Evolutionary conservation across 2,113 vertebrate species (phyloP), one percentile per base, ranked within the genome.

Genomic region (Columbina picui): DNA sequence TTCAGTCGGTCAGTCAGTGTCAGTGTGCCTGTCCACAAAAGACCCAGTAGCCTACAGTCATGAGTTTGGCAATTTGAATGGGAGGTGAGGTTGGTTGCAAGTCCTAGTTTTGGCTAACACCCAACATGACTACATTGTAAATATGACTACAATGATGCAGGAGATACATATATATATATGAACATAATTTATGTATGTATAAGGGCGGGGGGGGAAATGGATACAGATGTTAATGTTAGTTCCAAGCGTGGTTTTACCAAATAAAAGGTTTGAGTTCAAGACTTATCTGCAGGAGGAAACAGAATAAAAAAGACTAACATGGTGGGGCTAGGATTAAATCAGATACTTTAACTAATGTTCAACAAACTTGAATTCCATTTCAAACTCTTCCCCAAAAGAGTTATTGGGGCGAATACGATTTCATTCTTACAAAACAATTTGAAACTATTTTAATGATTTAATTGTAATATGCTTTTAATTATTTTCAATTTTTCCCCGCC

Each of bases 91-190:
- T 0, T 76, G 17, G 7, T 57, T 73, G 29, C 9, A 64, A 32
- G 9, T 52, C 69, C 41, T 56, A 15, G 16, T 38, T 91, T 69
- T 91, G 41, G 61, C 36, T 77, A 61, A 55, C 5, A 70, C 1
- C 2, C 19, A 55, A 20, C 2, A 6, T 43, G 73, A 36, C 64
- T 81, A 49, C 20, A 20, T 15, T 32, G 5, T 36, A 87, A 87
- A 64, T 71, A 41, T 18, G 13, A 22, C 20, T 30, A n/a, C 9
- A 34, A n/a, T 0, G 0, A 41, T 50, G 15, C 38, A 50, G 34
- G 14, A 75, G 14, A 38, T 22, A 15, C 4, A 23, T 6, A 26
- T 14, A 41, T 60, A 55, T 11, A 21, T 3, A 52, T 47, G 11
- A 38, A 16, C 4, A 49, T 29, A 12, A 25, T 45, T 43, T 17